These are phyloP conservation scores for Drosophila leonis DNA, from an alignment of 2,888 invertebrate species.

Conservation along the genomic window DNA sequence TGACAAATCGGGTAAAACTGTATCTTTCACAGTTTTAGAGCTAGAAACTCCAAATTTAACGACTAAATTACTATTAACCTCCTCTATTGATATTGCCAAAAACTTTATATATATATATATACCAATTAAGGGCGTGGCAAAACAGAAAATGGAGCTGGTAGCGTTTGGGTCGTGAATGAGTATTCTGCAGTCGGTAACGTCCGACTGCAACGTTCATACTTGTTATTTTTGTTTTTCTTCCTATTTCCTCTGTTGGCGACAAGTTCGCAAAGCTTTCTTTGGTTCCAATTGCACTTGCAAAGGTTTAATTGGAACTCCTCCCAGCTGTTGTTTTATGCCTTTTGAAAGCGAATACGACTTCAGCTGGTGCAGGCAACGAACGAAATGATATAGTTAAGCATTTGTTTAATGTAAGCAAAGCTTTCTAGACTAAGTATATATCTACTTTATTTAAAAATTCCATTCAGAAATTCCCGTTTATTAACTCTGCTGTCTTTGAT, in stretches of 20 bases:
- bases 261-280: constrained; percentile 22
- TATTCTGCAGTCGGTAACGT: no score
- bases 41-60: no score
- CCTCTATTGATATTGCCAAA: no score
- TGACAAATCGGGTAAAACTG: no score
- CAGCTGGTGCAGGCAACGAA: not conserved
- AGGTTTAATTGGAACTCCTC: not conserved
- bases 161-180: no score
- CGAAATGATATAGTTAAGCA: not conserved
- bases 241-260: constrained; percentile 23
- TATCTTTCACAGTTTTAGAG: no score
- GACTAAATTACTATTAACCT: no score
- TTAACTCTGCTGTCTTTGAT: not conserved
- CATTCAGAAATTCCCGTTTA: not conserved
- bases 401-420: not conserved
- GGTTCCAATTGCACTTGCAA: not conserved
- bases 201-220: no score
- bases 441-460: no score
- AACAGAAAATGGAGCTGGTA: no score
- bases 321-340: not conserved
- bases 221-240: not conserved
- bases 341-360: not conserved
- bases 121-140: no score
- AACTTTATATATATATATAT: no score
- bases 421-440: not conserved